Percentiles rank a stretch among this genome's conserved stretches.
These are phyloP conservation scores for Pangasius mekongensis DNA, from an alignment of 2,797 vertebrate species.

Conservation along the genomic window DNA sequence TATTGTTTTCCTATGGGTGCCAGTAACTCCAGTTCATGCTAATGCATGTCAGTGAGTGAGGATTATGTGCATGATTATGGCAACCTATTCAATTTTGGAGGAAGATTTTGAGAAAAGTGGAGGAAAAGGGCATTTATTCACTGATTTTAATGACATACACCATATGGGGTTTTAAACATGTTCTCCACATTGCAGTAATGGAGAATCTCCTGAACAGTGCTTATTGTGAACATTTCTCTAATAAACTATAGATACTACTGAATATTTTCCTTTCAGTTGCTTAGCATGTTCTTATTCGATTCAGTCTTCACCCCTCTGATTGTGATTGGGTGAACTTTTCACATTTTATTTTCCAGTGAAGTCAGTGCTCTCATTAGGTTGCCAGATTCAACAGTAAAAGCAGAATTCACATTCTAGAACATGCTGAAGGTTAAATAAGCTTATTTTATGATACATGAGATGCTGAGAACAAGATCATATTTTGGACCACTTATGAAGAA, in stretches of 20 bases:
- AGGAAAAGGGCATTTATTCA: not conserved
- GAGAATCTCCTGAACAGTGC: not conserved
- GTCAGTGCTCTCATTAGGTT: not conserved
- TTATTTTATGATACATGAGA: slow-evolving; percentile 19
- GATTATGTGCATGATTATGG: not conserved
- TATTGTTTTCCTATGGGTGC: not conserved
- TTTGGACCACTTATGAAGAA: slow-evolving; percentile 20
- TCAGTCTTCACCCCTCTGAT: not conserved
- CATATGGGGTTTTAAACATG: not conserved
- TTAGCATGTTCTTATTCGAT: not conserved
- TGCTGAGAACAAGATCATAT: slow-evolving; percentile 11
- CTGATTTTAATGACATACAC: not conserved
- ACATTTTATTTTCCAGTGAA: not conserved
- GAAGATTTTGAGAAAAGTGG: not conserved
- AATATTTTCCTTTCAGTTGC: not conserved
- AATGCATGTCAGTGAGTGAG: not conserved
- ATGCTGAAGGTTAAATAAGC: slow-evolving; percentile 4
- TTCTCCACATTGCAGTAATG: not conserved
- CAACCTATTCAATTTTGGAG: not conserved
- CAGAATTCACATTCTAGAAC: not conserved
- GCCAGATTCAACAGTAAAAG: slow-evolving; percentile 31
- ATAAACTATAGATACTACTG: not conserved
- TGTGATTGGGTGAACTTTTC: not conserved
- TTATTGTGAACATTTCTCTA: not conserved
- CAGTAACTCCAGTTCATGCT: not conserved